Base-by-base conservation (phyloP, 1,140 invertebrate genomes). In the Steinernema feltiae region DNA sequence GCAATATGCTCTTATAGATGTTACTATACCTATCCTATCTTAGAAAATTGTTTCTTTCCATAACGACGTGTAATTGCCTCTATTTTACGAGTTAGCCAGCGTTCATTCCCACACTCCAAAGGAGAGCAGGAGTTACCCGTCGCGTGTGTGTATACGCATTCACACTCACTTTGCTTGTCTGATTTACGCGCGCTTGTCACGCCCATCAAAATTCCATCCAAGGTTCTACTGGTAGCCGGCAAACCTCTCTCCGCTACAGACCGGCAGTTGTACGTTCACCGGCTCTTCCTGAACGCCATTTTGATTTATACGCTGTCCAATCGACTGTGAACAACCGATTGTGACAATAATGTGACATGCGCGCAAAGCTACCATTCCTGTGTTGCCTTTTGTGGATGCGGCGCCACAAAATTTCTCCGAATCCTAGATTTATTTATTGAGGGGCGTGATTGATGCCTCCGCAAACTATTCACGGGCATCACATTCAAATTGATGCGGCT, bases 51-150 rank as follows among this genome's bases (percentile, higher is more conserved):
- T 21, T 27, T 27, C 24, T 12, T 63, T 63, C 15, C 12, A 63
- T 21, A 21, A 12, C 7, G 7, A 27, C 53, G 53, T 21, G 24
- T 63, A 63, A 63, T 63, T 63, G 24, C 53, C 53, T 63, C 53
- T 63, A 63, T 63, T 63, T 63, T 63, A 63, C 24, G n/a, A n/a
- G n/a, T n/a, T n/a, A n/a, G n/a, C n/a, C n/a, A n/a, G n/a, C n/a
- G n/a, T n/a, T n/a, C n/a, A 63, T 63, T 63, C 53, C 53, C 53
- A 63, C 53, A 27, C 53, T 63, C 24, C n/a, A n/a, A n/a, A n/a
- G n/a, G n/a, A 46, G 41, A 7, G n/a, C 41, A 46, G n/a, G 7
- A n/a, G 41, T 12, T 7, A 12, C 41, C n/a, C 41, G 41, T 46
- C n/a, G 41, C 41, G 41, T 63, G 12, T 63, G 24, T 3, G 15